Evolutionary conservation across 2,888 invertebrate species (phyloP).

Genomic region (Chesias legatella): DNA sequence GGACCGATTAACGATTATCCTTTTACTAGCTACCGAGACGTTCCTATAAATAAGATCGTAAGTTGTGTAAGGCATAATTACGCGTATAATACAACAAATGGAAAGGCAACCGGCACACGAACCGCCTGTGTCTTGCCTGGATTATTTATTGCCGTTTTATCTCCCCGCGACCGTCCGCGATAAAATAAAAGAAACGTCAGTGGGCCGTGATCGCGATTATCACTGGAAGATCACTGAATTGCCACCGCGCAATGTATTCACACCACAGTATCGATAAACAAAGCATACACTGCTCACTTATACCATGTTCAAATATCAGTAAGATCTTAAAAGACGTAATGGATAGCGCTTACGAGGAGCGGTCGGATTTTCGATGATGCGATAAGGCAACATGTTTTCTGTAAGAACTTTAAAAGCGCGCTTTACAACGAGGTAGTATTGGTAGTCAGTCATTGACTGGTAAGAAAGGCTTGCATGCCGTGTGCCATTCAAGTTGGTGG

Average conservation of each 20-base stretch:
- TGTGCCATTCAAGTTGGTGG: slow-evolving; percentile 50
- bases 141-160: slow-evolving; percentile 77
- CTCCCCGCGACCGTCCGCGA: slow-evolving; percentile 66
- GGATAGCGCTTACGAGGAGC: slow-evolving; percentile 18
- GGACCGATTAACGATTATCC: slow-evolving; percentile 57
- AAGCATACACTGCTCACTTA: slow-evolving; percentile 31
- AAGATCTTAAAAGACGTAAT: slow-evolving; percentile 31
- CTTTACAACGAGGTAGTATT: slow-evolving; percentile 56
- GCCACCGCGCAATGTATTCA: slow-evolving; percentile 45
- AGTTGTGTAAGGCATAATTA: slow-evolving; percentile 64
- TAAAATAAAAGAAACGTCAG: slow-evolving; percentile 78
- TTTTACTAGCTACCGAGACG: slow-evolving; percentile 39
- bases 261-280: slow-evolving; percentile 24
- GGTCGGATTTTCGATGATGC: slow-evolving; percentile 31
- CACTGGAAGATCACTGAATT: slow-evolving; percentile 68
- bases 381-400: slow-evolving; percentile 61
- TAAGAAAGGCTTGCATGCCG: slow-evolving; percentile 56
- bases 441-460: slow-evolving; percentile 66
- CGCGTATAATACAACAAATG: slow-evolving; percentile 69
- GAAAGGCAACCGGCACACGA: slow-evolving; percentile 69
- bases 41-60: slow-evolving; percentile 47
- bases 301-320: not conserved
- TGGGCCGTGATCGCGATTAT: slow-evolving; percentile 72
- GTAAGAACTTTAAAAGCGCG: slow-evolving; percentile 57
- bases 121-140: slow-evolving; percentile 56